Percentiles rank a stretch among this genome's conserved stretches.
Conservation (phyloP, 2,797 vertebrate genomes). For the Rhinoraja longicauda region DNA sequence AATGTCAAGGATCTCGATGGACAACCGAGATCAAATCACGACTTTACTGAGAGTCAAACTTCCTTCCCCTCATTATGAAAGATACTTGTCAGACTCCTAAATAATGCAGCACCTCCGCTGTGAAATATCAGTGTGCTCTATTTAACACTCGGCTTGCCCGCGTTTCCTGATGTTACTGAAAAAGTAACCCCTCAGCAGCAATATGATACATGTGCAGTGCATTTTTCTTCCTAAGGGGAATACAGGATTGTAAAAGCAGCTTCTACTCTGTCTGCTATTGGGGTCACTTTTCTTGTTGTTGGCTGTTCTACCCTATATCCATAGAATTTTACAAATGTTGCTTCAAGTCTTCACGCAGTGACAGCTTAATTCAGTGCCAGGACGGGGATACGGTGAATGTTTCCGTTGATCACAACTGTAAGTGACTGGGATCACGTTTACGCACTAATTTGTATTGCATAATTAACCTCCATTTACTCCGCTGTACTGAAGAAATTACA, state of each 20-base stretch:
- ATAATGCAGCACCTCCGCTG: neutral
- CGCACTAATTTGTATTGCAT: neutral
- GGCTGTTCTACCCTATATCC: too few species aligned
- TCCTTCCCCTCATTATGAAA: neutral
- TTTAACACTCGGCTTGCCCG: neutral
- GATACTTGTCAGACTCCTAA: neutral
- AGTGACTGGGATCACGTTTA: neutral
- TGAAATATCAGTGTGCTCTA: neutral
- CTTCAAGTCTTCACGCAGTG: neutral
- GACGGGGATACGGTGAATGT: neutral
- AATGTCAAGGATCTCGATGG: conserved; percentile 10
- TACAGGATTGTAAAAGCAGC: neutral
- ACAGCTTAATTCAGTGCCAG: neutral
- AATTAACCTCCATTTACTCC: neutral
- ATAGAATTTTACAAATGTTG: neutral
- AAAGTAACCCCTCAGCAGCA: neutral
- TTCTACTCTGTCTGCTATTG: neutral
- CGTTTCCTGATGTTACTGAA: neutral
- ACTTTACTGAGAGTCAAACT: neutral
- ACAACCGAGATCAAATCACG: neutral
- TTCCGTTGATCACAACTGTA: neutral
- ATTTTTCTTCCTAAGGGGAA: neutral
- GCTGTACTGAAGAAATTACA: neutral
- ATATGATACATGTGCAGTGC: neutral
- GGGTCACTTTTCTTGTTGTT: neutral